Evolutionary conservation across 2,888 invertebrate species (phyloP).

Genomic region (Omphaloscelis lunosa): DNA sequence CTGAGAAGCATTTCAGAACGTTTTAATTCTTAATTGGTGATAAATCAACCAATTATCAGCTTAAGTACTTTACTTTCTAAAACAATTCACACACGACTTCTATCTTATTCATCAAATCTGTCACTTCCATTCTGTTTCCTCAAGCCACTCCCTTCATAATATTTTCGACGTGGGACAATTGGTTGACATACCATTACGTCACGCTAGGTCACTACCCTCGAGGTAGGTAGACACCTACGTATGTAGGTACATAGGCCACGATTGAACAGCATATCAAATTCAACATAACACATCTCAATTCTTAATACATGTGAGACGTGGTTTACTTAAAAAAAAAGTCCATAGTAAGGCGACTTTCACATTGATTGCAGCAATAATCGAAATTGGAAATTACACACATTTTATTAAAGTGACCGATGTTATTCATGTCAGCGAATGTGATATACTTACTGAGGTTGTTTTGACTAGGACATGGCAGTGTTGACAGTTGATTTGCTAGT

Average conservation of each 20-base stretch:
- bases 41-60: conserved; percentile 6
- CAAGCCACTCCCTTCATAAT: conserved; percentile 20
- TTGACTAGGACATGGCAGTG: conserved; percentile 36
- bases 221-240: background rate
- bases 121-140: conserved; percentile 8
- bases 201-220: conserved; percentile 40
- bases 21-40: conserved; percentile 24
- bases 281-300: conserved; percentile 29
- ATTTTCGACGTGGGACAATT: conserved; percentile 38
- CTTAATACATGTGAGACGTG: conserved; percentile 51
- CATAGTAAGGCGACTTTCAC: conserved; percentile 73
- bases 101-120: conserved; percentile 13
- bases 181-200: conserved; percentile 33
- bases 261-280: conserved; percentile 47
- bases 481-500: conserved; percentile 31
- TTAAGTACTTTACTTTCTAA: conserved; percentile 17
- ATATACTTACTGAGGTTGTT: conserved; percentile 33
- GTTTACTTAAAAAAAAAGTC: conserved; percentile 61
- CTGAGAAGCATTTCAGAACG: conserved; percentile 11
- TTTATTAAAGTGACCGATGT: conserved; percentile 50
- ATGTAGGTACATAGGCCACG: background rate
- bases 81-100: conserved; percentile 15
- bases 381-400: conserved; percentile 64
- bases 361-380: conserved; percentile 59
- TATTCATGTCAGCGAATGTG: conserved; percentile 44